Conservation (phyloP, 2,113 vertebrate species). For the Falcunculus frontatus region DNA sequence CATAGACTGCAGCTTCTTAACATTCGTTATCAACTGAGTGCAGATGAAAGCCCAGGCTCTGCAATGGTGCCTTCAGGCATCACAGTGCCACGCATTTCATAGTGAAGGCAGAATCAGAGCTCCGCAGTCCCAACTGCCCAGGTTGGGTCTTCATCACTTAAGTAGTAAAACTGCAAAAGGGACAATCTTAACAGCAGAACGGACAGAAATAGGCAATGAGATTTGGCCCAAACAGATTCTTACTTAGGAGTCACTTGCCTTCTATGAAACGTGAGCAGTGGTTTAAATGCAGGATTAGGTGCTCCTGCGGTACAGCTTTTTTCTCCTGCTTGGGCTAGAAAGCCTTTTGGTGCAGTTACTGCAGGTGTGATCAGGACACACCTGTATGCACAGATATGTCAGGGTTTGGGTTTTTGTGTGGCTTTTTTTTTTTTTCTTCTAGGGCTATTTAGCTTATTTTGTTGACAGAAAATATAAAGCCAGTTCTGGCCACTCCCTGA, state of each 20-base stretch:
- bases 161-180: not conserved
- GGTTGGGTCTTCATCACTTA: not conserved
- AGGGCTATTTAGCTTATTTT: not conserved
- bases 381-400: not conserved
- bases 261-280: not conserved
- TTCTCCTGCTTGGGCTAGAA: not conserved
- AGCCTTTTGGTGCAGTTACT: not conserved
- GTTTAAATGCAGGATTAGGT: not conserved
- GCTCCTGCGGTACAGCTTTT: not conserved
- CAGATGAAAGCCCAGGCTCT: not conserved
- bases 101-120: not conserved
- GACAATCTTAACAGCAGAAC: not conserved
- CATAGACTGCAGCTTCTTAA: not conserved
- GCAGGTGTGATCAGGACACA: not conserved
- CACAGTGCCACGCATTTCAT: rapidly evolving
- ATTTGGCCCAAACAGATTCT: not conserved
- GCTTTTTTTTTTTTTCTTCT: not conserved
- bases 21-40: not conserved
- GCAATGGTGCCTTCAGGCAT: not conserved
- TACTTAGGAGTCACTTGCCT: not conserved
- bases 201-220: not conserved
- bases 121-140: not conserved
- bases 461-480: not conserved
- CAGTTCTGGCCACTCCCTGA: not conserved
- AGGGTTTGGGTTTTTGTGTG: not conserved